These are phyloP conservation scores for Threskiornis aethiopicus DNA, from an alignment of 2,797 vertebrate genomes.

Conservation along the genomic window DNA sequence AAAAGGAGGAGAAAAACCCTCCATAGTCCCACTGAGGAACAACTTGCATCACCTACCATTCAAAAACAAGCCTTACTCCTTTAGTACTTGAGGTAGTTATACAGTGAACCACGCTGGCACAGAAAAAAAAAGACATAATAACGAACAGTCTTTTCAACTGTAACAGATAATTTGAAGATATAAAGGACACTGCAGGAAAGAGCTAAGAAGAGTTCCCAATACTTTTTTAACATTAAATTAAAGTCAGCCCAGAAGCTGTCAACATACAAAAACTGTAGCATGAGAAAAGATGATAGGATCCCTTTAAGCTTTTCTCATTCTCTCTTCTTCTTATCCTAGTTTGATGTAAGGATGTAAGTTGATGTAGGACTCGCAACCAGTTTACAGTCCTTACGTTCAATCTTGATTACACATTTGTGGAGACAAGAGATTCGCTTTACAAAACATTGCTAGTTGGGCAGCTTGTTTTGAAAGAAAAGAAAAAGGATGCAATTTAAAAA, in stretches of 20 bases:
- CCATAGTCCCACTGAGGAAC: not conserved
- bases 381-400: not conserved
- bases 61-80: not conserved
- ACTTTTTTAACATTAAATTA: not conserved
- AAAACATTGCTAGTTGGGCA: not conserved
- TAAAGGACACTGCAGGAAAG: not conserved
- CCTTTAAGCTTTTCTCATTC: not conserved
- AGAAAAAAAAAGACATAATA: not conserved
- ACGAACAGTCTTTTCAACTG: not conserved
- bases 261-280: not conserved
- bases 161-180: not conserved
- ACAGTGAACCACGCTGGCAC: not conserved
- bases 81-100: not conserved
- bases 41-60: not conserved
- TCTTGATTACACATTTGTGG: not conserved
- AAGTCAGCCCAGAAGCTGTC: not conserved
- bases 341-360: not conserved
- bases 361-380: not conserved
- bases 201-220: not conserved
- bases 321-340: not conserved
- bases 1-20: not conserved
- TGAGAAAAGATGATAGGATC: not conserved
- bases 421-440: not conserved
- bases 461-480: not conserved
- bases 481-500: not conserved